Percentiles rank a stretch among this genome's conserved stretches.
These are phyloP conservation scores for Achatina immaculata DNA, from an alignment of 1,140 invertebrate species.

Conservation along the genomic window DNA sequence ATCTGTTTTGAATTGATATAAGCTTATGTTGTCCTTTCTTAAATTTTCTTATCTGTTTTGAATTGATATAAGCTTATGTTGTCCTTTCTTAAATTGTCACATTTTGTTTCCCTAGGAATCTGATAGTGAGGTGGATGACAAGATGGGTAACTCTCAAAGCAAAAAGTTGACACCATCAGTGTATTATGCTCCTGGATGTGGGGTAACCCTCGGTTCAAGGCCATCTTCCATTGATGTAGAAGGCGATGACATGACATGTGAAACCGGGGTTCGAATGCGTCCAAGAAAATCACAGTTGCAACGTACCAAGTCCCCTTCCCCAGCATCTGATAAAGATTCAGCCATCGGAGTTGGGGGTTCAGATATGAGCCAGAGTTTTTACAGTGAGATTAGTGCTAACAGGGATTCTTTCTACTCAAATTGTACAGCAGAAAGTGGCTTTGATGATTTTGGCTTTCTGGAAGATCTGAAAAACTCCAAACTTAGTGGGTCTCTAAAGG, in stretches of 20 bases:
- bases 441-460: conserved; percentile 40
- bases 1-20: no score
- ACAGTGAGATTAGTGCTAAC: conserved; percentile 41
- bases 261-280: conserved; percentile 29
- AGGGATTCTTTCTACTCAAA: conserved; percentile 51
- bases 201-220: conserved; percentile 42
- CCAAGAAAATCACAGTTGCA: neutral
- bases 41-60: no score
- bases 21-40: no score
- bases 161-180: conserved; percentile 36
- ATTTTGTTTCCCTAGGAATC: no score
- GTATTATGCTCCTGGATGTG: conserved; percentile 44
- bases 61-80: no score
- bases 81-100: no score
- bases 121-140: conserved; percentile 47
- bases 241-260: neutral
- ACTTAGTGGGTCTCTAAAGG: conserved; percentile 49
- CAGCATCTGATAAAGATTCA: conserved; percentile 40
- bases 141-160: conserved; percentile 48
- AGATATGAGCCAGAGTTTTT: conserved; percentile 38
- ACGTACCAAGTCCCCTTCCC: conserved; percentile 26
- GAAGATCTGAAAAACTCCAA: conserved; percentile 22
- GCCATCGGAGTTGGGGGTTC: conserved; percentile 25
- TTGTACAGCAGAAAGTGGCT: conserved; percentile 46
- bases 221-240: conserved; percentile 13